Evolutionary conservation across 1,140 invertebrate genomes (phyloP).

Genomic region (Pogonomyrmex barbatus): DNA sequence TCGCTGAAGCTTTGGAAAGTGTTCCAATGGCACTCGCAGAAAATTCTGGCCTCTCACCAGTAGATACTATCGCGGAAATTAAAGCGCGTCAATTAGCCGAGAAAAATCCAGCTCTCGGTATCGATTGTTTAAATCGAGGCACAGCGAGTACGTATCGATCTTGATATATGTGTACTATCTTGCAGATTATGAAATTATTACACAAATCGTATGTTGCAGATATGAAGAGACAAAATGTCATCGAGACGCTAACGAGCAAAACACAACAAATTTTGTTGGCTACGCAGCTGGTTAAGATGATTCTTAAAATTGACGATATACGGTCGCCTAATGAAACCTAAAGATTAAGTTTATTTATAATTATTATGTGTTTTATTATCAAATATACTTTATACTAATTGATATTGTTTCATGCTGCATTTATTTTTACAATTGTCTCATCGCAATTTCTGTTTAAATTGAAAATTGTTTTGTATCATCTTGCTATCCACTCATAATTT

Average conservation of each 20-base stretch:
- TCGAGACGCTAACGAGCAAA: slow-evolving; percentile 99
- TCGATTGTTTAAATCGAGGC: slow-evolving; percentile 97
- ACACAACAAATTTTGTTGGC: slow-evolving; percentile 98
- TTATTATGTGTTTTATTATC: slow-evolving; percentile 38
- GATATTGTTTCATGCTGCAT: slow-evolving; percentile 59
- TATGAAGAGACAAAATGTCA: slow-evolving; percentile 98
- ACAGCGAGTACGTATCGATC: slow-evolving; percentile 88
- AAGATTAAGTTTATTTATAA: slow-evolving; percentile 38
- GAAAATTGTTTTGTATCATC: slow-evolving; percentile 1
- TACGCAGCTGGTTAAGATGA: slow-evolving; percentile 99
- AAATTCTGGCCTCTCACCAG: slow-evolving; percentile 97
- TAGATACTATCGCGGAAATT: slow-evolving; percentile 96
- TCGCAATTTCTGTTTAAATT: slow-evolving; percentile 27
- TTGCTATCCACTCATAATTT: slow-evolving; percentile 56
- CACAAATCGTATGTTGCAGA: slow-evolving; percentile 88
- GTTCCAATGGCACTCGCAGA: slow-evolving; percentile 98
- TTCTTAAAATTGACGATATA: slow-evolving; percentile 99
- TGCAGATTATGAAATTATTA: not conserved
- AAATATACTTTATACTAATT: slow-evolving; percentile 43
- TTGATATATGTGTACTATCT: not conserved
- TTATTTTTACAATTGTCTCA: slow-evolving; percentile 58
- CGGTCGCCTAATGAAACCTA: slow-evolving; percentile 88
- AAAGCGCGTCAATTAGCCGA: slow-evolving; percentile 95
- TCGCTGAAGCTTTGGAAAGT: slow-evolving; percentile 97
- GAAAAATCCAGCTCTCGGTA: slow-evolving; percentile 95